These are phyloP conservation scores for Periophthalmodon schlosseri DNA, from an alignment of 2,113 vertebrate species.

Conservation along the genomic window DNA sequence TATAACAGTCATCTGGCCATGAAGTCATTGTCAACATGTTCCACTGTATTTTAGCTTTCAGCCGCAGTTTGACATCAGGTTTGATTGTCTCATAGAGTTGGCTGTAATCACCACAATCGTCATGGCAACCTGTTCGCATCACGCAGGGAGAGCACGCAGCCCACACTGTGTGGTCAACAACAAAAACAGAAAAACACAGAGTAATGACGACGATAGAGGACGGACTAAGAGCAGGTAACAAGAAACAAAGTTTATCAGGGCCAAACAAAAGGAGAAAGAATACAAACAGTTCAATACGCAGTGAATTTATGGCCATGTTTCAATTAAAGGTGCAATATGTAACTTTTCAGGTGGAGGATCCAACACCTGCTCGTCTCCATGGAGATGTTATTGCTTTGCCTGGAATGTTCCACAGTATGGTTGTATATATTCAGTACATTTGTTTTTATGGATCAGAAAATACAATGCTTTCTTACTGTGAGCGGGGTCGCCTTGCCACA, in stretches of 20 bases:
- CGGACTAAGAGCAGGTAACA: not conserved
- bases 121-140: conserved; percentile 30
- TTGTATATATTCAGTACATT: too few relatives aligned
- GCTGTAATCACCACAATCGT: conserved; percentile 38
- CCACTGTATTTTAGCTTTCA: conserved; percentile 30
- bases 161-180: conserved; percentile 2
- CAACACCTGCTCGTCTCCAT: too few relatives aligned
- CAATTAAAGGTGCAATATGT: too few relatives aligned
- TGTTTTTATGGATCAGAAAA: too few relatives aligned
- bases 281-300: not conserved
- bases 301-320: too few relatives aligned
- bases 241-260: not conserved
- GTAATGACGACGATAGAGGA: conserved; percentile 12
- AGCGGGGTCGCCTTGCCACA: too few relatives aligned
- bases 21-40: conserved; percentile 45
- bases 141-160: conserved; percentile 26
- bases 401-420: too few relatives aligned
- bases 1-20: conserved; percentile 45
- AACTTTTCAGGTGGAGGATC: too few relatives aligned
- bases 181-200: conserved; percentile 11
- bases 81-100: conserved; percentile 24
- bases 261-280: not conserved
- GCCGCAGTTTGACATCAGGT: conserved; percentile 43
- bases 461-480: too few relatives aligned
- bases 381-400: too few relatives aligned